phyloP scores from a whole-genome alignment of 2,113 vertebrate species.

The Cyanoderma ruficeps region DNA sequence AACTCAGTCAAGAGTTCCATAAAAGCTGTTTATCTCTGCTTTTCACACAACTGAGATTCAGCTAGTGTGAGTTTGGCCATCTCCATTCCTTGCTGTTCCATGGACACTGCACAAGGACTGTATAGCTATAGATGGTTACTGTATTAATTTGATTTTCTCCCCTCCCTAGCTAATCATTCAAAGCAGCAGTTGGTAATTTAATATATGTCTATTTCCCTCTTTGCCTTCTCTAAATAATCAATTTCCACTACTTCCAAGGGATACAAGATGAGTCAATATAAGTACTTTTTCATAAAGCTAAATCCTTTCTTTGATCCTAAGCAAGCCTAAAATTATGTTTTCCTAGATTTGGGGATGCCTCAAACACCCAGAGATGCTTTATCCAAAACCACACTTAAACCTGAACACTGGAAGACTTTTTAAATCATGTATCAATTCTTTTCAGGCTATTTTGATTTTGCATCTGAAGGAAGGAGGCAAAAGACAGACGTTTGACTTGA shows the following conservation, averaged over 20 bases:
- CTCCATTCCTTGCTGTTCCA: not conserved
- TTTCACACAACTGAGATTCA: not conserved
- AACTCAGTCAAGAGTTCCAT: slow-evolving; percentile 21
- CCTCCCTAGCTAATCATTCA: not conserved
- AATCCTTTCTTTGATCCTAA: not conserved
- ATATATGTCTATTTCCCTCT: not conserved
- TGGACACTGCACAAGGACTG: not conserved
- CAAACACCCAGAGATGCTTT: not conserved
- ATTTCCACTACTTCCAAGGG: not conserved
- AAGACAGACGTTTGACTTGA: not conserved
- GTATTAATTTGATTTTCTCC: not conserved
- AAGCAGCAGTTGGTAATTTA: not conserved
- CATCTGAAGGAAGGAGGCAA: not conserved
- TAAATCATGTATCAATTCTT: not conserved
- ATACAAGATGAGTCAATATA: not conserved
- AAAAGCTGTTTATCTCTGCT: slow-evolving; percentile 17
- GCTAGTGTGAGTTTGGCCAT: not conserved
- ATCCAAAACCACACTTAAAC: not conserved
- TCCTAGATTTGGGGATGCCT: not conserved
- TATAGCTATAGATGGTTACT: not conserved
- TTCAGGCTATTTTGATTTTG: not conserved
- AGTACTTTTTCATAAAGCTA: not conserved
- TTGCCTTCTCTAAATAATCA: not conserved
- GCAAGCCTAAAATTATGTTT: not conserved
- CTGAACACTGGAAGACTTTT: not conserved